Base-by-base conservation (phyloP, 1,140 invertebrate genomes). In the Sipha flava region DNA sequence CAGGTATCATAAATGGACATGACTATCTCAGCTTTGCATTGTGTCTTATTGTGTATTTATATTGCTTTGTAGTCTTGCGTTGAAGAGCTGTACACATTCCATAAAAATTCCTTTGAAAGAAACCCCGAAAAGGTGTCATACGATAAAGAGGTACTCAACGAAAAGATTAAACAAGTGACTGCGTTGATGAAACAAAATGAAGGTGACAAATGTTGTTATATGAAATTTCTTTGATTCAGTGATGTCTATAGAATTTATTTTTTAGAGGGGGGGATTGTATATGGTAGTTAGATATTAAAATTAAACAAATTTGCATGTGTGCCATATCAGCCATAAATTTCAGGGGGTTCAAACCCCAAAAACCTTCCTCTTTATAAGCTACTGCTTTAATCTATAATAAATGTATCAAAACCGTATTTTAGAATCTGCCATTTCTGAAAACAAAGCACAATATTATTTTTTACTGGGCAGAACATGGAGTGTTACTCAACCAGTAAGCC, bases 381-480 rank as follows among this genome's bases (percentile, higher is more conserved):
- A n/a, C n/a, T n/a, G n/a, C n/a, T n/a, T n/a, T n/a, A n/a, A n/a
- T n/a, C n/a, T n/a, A n/a, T n/a, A n/a, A 64, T 21, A n/a, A 4
- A 5, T 7, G 18, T 47, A 3, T 18, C 12, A 23, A 26, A n/a
- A 70, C 16, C 10, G 10, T 10, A 6, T 29, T 81, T 26, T 66
- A 83, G 82, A 81, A 59, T 40, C 57, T 59, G 80, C 81, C 84
- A 84, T 89, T 80, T 84, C 88, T 84, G 89, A 90, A 84, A 83
- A 88, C 83, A 82, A 88, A 83, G 91, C 92, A 1, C 88, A 90
- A 79, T 94, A 91, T 86, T 89, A 91, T 79, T 92, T 92, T 84
- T 86, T 95, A 75, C 90, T 90, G 83, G 95, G 94, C 2, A 90
- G 90, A 84, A 89, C 91, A 31, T 87, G 94, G 49, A 95, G 95